Conservation (phyloP, 2,113 vertebrate species). For the Willisornis vidua region DNA sequence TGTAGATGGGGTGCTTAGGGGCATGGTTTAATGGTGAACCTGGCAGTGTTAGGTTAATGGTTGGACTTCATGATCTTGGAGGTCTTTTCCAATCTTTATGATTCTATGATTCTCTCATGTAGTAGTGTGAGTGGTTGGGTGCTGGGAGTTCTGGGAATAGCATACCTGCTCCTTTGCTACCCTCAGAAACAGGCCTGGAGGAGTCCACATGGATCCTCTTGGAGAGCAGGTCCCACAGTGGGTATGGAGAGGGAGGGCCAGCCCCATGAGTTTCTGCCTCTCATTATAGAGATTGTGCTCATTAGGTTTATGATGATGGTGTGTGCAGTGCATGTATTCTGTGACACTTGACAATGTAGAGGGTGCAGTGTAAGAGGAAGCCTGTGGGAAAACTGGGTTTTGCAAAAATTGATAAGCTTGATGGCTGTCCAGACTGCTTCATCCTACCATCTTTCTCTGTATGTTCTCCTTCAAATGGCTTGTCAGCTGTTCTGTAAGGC, state of each 20-base stretch:
- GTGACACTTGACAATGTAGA: background rate
- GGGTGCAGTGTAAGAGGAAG: background rate
- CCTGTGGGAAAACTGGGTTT: background rate
- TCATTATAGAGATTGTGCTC: background rate
- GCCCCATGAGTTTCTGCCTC: background rate
- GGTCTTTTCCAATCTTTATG: background rate
- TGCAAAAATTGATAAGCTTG: background rate
- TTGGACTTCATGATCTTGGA: background rate
- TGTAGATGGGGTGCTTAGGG: background rate
- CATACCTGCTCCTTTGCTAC: background rate
- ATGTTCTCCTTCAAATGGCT: background rate
- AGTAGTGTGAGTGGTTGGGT: fast-evolving
- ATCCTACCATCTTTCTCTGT: background rate
- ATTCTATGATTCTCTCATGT: background rate
- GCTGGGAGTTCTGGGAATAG: background rate
- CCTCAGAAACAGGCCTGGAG: background rate
- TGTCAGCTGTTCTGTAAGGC: background rate
- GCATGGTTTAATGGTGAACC: background rate
- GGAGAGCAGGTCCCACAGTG: background rate
- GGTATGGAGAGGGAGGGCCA: background rate
- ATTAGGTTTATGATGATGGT: background rate
- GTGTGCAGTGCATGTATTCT: background rate
- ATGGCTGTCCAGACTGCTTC: background rate
- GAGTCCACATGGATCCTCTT: background rate
- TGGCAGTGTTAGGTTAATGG: background rate